A percentile compares a stretch with the other conserved stretches of the same genome.
Evolutionary conservation across 64 coral and sea anemone species (phyloP).

Genomic region (Hydrozoanthus tunicans): DNA sequence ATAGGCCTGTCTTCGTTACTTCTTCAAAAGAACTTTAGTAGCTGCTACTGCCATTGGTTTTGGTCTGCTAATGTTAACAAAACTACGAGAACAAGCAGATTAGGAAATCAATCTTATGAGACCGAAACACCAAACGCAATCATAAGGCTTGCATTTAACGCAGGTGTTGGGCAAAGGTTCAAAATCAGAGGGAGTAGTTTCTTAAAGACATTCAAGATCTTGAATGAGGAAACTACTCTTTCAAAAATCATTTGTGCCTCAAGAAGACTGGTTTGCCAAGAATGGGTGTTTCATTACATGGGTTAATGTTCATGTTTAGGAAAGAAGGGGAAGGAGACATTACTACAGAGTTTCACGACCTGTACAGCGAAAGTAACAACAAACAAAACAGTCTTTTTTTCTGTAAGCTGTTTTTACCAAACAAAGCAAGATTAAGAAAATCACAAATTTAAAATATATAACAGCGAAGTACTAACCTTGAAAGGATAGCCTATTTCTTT

Average conservation of each 20-base stretch:
- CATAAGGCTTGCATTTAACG: no score
- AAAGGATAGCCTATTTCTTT: conserved; percentile 42
- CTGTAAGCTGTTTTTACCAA: conserved; percentile 9
- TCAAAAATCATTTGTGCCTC: conserved; percentile 39
- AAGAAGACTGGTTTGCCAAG: conserved; percentile 51
- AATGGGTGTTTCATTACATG: conserved; percentile 46
- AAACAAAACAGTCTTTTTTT: conserved; percentile 61
- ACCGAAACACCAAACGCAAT: no score
- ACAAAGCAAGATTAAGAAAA: neutral
- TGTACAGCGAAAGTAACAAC: conserved; percentile 51
- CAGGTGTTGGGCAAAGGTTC: conserved; percentile 19
- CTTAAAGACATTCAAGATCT: conserved; percentile 11
- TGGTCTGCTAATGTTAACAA: no score
- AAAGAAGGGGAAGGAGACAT: conserved; percentile 8
- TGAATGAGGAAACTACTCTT: conserved; percentile 56
- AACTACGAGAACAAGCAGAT: no score
- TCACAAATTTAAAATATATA: neutral
- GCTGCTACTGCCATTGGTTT: no score
- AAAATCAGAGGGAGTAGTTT: conserved; percentile 20
- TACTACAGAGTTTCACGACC: conserved; percentile 40
- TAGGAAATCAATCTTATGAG: no score
- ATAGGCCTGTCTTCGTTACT: no score
- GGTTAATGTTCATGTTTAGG: conserved; percentile 46
- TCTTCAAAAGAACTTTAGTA: no score
- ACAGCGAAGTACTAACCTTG: conserved; percentile 4